phyloP scores from a whole-genome alignment of 1,140 invertebrate genomes.

The Tetramorium parvispinum region DNA sequence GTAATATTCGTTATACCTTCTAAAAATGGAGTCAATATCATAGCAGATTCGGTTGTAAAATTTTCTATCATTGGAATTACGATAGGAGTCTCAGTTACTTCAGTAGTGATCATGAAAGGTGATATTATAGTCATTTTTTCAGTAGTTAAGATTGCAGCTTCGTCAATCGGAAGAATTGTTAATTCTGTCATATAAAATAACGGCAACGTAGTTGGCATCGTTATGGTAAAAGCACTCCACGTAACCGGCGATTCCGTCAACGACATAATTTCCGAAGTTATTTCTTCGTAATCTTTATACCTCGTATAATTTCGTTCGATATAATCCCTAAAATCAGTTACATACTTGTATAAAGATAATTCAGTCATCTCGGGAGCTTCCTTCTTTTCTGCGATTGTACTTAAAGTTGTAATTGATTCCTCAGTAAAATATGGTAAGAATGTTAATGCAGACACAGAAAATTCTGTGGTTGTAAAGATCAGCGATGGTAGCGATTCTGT shows the following conservation, averaged over 20 bases:
- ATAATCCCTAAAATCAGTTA: neutral
- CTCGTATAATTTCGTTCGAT: neutral
- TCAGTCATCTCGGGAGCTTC: neutral
- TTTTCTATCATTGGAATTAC: neutral
- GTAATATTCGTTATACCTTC: conserved; percentile 36
- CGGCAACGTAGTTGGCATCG: conserved; percentile 2
- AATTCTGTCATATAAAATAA: conserved; percentile 23
- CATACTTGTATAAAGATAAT: neutral
- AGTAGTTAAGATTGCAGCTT: neutral
- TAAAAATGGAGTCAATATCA: conserved; percentile 26
- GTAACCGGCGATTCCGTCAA: neutral
- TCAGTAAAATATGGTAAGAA: neutral
- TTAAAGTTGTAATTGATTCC: neutral
- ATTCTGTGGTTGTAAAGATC: neutral
- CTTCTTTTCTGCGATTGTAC: neutral
- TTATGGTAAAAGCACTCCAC: conserved; percentile 1
- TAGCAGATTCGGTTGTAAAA: conserved; percentile 9
- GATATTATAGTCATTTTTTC: neutral
- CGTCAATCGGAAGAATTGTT: neutral
- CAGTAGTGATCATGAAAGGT: neutral
- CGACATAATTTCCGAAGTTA: neutral
- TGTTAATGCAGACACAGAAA: neutral
- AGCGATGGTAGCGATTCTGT: neutral
- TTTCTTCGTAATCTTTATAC: neutral
- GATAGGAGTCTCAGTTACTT: neutral